Base-by-base conservation (phyloP, 2,888 invertebrate species). In the Iphiclides podalirius region DNA sequence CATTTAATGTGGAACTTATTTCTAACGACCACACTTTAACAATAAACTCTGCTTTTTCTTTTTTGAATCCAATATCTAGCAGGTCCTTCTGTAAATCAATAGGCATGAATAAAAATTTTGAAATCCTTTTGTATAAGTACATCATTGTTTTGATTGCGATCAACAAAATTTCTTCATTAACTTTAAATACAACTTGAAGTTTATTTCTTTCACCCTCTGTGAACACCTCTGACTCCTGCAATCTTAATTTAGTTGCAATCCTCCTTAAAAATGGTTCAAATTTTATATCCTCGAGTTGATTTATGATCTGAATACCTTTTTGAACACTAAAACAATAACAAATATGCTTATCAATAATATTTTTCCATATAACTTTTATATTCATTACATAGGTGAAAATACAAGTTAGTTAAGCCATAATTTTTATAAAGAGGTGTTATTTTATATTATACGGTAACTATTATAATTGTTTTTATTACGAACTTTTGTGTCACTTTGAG, bases 61-160 rank as follows among this genome's bases (percentile, higher is more conserved):
- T 67, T 52, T 53, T 69, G 8, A 87, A 59, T 26, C 86, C 87
- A 39, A 82, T 54, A 17, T 52, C 52, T 48, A 64, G 67, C 4
- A 88, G 64, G 64, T 86, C 81, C 54, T 54, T 69, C 62, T 79
- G 85, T 20, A 88, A 67, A 62, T 80, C 61, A n/a, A 57, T 46
- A 11, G 88, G 87, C 83, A 85, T 84, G 54, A 86, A 81, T 44
- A 88, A 79, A 55, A 66, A 87, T 57, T 83, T 88, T 1, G 80
- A 52, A 54, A 81, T 65, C 58, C 73, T 76, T 63, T 79, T 86
- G 34, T 76, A 76, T 46, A 87, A 56, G 59, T 80, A 86, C 16
- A 79, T 61, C 33, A 83, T 59, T 28, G 82, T 78, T 72, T 82
- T 86, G 4, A 86, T 75, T 11, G 72, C 67, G 44, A 86, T 48